Evolutionary conservation across 2,888 invertebrate genomes (phyloP), one percentile per base, ranked within the genome.

Genomic region (Oeneis ivallda): DNA sequence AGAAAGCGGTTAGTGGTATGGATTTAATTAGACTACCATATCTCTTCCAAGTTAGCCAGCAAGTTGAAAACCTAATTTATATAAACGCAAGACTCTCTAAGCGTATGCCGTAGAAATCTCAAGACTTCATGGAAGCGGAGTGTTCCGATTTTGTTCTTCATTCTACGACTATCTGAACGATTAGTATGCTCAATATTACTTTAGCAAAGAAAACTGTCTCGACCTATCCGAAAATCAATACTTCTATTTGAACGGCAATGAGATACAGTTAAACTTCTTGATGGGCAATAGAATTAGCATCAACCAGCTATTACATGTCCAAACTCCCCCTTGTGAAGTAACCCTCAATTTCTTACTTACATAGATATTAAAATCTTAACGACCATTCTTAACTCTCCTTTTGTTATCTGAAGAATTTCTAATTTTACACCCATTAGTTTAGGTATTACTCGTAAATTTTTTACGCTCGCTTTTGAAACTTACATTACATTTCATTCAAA

Each of bases 221-320:
- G 60, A 7, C 39, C 37, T 9, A 3, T 26, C 17, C 66, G 47
- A 75, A 75, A 72, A 69, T 70, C 73, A 65, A 80, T 79, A 83
- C 80, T 78, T 77, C 76, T 76, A 71, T 79, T 79, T 78, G 75
- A 84, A 82, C 79, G 79, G 78, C 82, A 73, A 78, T 76, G 81
- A 81, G 79, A 75, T 71, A 77, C 81, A 80, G 83, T 84, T 79
- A 84, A 83, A 85, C 79, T 84, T 80, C 78, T 78, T 73, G 81
- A 88, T 85, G 81, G 87, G 76, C 87, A 73, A 88, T 90, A 77
- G 83, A 84, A 90, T 89, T 89, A 88, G 85, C 89, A 90, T 89
- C 79, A 80, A 74, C 71, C 72, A 67, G 80, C 87, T 81, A 86
- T 89, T 83, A 87, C 74, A 71, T 75, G 71, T 76, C 78, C 73